Evolutionary conservation across 30 jellyfish, hydroid and myxozoan genomes (phyloP), one percentile per base, ranked within the genome.

Genomic region (Turritopsis dohrnii): DNA sequence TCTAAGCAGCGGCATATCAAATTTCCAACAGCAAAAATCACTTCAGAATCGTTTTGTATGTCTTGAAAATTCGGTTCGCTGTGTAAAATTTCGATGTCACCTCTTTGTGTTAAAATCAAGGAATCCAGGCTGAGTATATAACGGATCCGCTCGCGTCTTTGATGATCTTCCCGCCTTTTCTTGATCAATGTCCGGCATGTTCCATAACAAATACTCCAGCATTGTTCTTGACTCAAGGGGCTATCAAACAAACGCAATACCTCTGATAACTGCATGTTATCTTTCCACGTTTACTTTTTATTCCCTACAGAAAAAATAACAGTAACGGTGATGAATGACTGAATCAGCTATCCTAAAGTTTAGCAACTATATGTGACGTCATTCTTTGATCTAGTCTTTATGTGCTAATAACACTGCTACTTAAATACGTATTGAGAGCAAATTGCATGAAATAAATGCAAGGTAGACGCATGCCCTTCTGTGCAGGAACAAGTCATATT

Each of bases 211-310:
- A 93, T 73, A 1, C 90, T 90, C 98, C 98, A 93, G n/a, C 95
- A 80, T 65, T 93, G 96, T 87, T 93, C 98, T 26, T 93, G 96
- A 83, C 96, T 88, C 77, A 93, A 88, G 66, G 90, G 94, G 52
- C 94, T 53, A 79, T 88, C 98, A 66, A 88, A 93, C 30, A 79
- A 65, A 9, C 83, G 81, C 71, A 93, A 66, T 4, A 93, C 77
- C 16, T 93, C 96, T 24, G 85, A 30, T 16, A 93, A 76, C 54
- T 88, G 93, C 98, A 93, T 93, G 3, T 71, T 86, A 19, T 0
- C 18, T n/a, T n/a, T n/a, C n/a, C n/a, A n/a, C n/a, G n/a, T 74
- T n/a, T n/a, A n/a, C n/a, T n/a, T n/a, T n/a, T n/a, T n/a, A n/a
- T n/a, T n/a, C n/a, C n/a, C n/a, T n/a, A n/a, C n/a, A n/a, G n/a